Evolutionary conservation across 2,888 invertebrate species (phyloP).

Genomic region (Eupithecia exiguata): DNA sequence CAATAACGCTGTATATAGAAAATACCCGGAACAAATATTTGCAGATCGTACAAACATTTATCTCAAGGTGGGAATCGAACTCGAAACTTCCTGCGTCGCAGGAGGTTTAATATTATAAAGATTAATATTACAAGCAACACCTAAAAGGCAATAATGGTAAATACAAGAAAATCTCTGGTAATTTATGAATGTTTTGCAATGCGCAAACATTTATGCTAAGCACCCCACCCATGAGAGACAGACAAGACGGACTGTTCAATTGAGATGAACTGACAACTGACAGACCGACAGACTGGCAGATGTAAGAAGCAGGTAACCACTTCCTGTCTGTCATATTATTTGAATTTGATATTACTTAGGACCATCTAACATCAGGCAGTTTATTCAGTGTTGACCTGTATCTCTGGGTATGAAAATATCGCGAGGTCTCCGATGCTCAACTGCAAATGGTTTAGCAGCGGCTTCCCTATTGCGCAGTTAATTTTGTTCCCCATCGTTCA

Average conservation of each 20-base stretch:
- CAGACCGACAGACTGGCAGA: constrained; percentile 18
- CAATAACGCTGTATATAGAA: no score
- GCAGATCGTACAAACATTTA: no score
- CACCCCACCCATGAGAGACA: constrained; percentile 26
- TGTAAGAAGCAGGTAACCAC: constrained; percentile 18
- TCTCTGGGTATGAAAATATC: background rate
- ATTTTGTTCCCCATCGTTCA: background rate
- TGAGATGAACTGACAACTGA: constrained; percentile 37
- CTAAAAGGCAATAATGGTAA: background rate
- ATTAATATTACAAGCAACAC: background rate
- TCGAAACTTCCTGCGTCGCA: no score
- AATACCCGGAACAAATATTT: no score
- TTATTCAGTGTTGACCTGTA: background rate
- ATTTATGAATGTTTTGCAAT: constrained; percentile 7
- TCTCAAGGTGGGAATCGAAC: no score
- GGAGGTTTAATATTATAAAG: no score
- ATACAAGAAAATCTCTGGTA: constrained; percentile 6
- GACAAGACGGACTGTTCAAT: constrained; percentile 40
- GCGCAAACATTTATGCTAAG: constrained; percentile 33
- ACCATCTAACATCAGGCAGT: background rate
- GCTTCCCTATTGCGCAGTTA: background rate
- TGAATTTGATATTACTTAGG: constrained; percentile 13
- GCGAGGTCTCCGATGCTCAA: background rate
- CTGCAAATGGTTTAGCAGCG: background rate
- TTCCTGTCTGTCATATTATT: constrained; percentile 14